These are phyloP conservation scores for Brenthis ino DNA, from an alignment of 2,888 invertebrate genomes.

Conservation along the genomic window DNA sequence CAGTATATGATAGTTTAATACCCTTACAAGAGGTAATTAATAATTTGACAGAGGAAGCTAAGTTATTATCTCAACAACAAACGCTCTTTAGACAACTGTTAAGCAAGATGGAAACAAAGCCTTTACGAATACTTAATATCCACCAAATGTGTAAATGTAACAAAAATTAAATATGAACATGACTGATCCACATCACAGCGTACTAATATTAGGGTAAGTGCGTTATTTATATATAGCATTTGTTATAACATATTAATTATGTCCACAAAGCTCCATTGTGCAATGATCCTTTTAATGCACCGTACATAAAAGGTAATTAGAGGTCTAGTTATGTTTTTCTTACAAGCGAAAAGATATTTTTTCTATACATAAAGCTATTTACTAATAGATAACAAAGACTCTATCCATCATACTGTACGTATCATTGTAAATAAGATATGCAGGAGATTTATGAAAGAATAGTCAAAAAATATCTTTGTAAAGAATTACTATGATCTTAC, in stretches of 20 bases:
- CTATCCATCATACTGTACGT: no score
- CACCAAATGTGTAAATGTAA: constrained; percentile 52
- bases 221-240: not conserved
- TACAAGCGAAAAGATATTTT: no score
- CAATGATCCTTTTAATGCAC: no score
- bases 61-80: constrained; percentile 53
- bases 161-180: constrained; percentile 3
- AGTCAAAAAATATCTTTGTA: no score
- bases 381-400: no score
- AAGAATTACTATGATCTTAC: no score
- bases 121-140: constrained; percentile 41
- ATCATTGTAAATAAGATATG: no score
- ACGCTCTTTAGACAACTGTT: constrained; percentile 48
- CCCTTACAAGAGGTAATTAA: constrained; percentile 61
- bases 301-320: no score
- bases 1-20: constrained; percentile 53
- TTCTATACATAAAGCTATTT: no score
- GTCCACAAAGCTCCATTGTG: no score
- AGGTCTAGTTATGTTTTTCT: no score
- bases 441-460: no score
- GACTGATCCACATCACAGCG: not conserved
- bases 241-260: not conserved
- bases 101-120: constrained; percentile 41
- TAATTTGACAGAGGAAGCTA: constrained; percentile 57
- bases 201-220: not conserved